Percentiles rank a stretch among this genome's conserved stretches.
Conservation (phyloP, 2,888 invertebrate genomes). For the Brachylomia viminalis region DNA sequence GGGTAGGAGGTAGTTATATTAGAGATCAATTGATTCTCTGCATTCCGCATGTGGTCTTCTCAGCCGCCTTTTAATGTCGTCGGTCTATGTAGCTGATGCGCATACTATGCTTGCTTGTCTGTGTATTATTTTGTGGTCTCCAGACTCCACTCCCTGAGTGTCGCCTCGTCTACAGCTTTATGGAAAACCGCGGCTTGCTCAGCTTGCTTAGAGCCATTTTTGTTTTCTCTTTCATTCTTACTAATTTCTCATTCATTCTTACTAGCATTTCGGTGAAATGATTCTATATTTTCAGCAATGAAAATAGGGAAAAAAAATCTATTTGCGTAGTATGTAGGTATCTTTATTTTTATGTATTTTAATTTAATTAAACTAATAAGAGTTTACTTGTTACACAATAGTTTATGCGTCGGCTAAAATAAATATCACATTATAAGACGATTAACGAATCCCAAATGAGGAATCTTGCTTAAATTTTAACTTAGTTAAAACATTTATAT, state of each 20-base stretch:
- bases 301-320: neutral
- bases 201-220: too few species aligned
- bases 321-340: neutral
- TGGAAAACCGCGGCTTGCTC: neutral
- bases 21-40: too few species aligned
- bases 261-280: neutral
- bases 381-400: conserved; percentile 4
- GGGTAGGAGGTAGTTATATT: too few species aligned
- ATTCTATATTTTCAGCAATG: neutral
- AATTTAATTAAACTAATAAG: conserved; percentile 15
- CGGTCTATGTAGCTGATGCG: neutral
- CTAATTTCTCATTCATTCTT: neutral
- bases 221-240: neutral
- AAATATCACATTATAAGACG: conserved; percentile 37
- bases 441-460: conserved; percentile 3
- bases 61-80: neutral
- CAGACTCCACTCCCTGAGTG: too few species aligned
- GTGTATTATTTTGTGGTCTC: neutral
- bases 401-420: conserved; percentile 32
- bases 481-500: conserved; percentile 25
- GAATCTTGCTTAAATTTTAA: conserved; percentile 25
- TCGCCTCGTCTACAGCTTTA: neutral
- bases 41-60: neutral
- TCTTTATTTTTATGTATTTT: conserved; percentile 33
- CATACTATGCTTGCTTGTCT: neutral